Percentiles rank a stretch among this genome's conserved stretches.
These are phyloP conservation scores for Kuschelorhynchus macadamiae DNA, from an alignment of 2,888 invertebrate species.

Conservation along the genomic window DNA sequence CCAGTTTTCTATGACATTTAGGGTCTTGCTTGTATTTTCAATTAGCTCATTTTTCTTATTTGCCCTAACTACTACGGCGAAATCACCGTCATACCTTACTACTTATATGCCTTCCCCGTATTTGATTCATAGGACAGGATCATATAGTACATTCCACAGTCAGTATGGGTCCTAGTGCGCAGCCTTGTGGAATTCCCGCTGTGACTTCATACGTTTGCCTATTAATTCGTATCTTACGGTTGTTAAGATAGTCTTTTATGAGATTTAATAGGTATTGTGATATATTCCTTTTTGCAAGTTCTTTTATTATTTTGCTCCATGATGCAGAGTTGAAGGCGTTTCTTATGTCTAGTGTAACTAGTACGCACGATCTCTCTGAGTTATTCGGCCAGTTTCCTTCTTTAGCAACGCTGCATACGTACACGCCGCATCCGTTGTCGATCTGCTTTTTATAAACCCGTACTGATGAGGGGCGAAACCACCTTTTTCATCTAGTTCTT, in stretches of 20 bases:
- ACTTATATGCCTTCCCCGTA: background rate
- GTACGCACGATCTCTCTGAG: background rate
- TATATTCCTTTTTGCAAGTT: too few relatives aligned
- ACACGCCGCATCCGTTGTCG: too few relatives aligned
- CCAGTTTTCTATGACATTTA: background rate
- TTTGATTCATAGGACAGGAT: slow-evolving; percentile 7
- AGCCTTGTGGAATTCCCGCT: slow-evolving; percentile 8
- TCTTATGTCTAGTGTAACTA: too few relatives aligned
- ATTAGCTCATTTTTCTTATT: background rate
- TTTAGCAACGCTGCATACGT: too few relatives aligned
- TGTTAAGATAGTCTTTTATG: background rate
- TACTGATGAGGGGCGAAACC: too few relatives aligned
- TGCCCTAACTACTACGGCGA: slow-evolving; percentile 16
- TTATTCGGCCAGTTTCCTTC: too few relatives aligned
- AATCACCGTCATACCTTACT: slow-evolving; percentile 16
- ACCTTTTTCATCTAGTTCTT: too few relatives aligned
- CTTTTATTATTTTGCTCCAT: too few relatives aligned
- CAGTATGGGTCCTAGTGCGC: slow-evolving; percentile 10
- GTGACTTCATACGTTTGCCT: background rate
- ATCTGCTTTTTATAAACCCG: too few relatives aligned
- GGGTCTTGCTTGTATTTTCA: background rate
- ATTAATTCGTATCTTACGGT: background rate
- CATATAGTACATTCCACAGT: slow-evolving; percentile 29
- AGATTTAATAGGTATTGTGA: too few relatives aligned
- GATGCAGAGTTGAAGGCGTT: too few relatives aligned